These are phyloP conservation scores for Zaprionus gabonicus DNA, from an alignment of 1,140 invertebrate genomes.

Conservation along the genomic window DNA sequence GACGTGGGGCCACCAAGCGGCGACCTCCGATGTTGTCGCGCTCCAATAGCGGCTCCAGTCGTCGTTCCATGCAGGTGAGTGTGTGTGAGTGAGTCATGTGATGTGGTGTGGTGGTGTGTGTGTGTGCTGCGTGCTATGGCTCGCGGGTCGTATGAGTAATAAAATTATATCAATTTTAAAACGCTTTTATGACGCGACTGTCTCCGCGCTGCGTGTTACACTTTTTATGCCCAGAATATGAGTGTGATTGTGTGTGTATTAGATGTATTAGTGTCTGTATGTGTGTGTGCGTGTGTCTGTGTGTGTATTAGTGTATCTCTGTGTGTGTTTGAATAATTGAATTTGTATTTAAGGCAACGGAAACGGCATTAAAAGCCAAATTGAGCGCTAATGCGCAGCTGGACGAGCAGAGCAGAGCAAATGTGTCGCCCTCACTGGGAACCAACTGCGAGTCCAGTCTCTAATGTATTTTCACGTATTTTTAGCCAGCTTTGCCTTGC, in stretches of 20 bases:
- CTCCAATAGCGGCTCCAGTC: slow-evolving; percentile 93
- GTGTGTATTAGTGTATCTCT: slow-evolving; percentile 24
- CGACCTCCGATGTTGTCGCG: slow-evolving; percentile 93
- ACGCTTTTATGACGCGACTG: slow-evolving; percentile 57
- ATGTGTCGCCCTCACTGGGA: slow-evolving; percentile 50
- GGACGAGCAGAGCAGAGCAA: slow-evolving; percentile 38
- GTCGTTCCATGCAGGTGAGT: slow-evolving; percentile 91
- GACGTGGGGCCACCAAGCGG: slow-evolving; percentile 94
- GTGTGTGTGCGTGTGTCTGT: slow-evolving; percentile 28
- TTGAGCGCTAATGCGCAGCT: slow-evolving; percentile 72
- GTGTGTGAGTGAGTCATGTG: slow-evolving; percentile 19
- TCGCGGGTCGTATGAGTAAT: slow-evolving; percentile 69
- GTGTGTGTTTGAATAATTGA: slow-evolving; percentile 67
- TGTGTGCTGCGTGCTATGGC: slow-evolving; percentile 32
- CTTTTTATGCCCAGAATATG: slow-evolving; percentile 58
- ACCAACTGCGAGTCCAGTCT: not conserved
- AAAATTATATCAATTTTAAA: slow-evolving; percentile 78
- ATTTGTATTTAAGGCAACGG: slow-evolving; percentile 79
- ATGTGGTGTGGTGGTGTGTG: too few species aligned
- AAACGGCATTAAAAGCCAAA: slow-evolving; percentile 81
- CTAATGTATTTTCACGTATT: slow-evolving; percentile 46
- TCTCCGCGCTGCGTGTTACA: slow-evolving; percentile 18
- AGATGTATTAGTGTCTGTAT: slow-evolving; percentile 25
- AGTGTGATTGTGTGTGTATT: slow-evolving; percentile 20
- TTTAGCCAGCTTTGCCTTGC: not conserved